phyloP scores from a whole-genome alignment of 2,888 invertebrate genomes.

The Margaritifera margaritifera region DNA sequence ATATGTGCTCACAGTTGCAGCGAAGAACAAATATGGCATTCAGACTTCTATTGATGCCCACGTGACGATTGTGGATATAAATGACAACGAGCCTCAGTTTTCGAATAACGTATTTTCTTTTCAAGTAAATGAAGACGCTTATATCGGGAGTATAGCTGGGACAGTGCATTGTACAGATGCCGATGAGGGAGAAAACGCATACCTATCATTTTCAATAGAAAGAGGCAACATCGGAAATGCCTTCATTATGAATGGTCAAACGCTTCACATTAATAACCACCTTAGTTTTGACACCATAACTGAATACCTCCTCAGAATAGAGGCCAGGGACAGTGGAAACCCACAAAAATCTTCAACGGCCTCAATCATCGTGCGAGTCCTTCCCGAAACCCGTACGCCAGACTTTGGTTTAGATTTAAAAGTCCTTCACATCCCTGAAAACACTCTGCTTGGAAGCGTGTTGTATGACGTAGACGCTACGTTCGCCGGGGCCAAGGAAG shows the following conservation, averaged over 20 bases:
- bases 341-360: conserved; percentile 33
- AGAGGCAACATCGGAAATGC: conserved; percentile 43
- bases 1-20: conserved; percentile 39
- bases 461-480: conserved; percentile 50
- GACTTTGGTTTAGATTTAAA: conserved; percentile 22
- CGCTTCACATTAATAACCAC: conserved; percentile 27
- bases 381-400: conserved; percentile 36
- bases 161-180: conserved; percentile 87
- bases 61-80: conserved; percentile 90
- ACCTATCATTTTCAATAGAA: conserved; percentile 82
- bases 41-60: conserved; percentile 86
- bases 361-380: conserved; percentile 41
- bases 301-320: conserved; percentile 42
- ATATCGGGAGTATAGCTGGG: conserved; percentile 87
- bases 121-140: conserved; percentile 91
- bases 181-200: conserved; percentile 87
- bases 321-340: conserved; percentile 40
- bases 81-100: conserved; percentile 83
- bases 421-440: conserved; percentile 34
- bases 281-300: conserved; percentile 40
- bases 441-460: conserved; percentile 25
- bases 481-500: conserved; percentile 41
- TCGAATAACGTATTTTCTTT: conserved; percentile 78
- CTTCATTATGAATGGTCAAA: conserved; percentile 32
- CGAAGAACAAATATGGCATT: conserved; percentile 54